Percentiles rank a stretch among this genome's conserved stretches.
phyloP scores from a whole-genome alignment of 2,888 invertebrate species.

The Watsonalla cultraria region DNA sequence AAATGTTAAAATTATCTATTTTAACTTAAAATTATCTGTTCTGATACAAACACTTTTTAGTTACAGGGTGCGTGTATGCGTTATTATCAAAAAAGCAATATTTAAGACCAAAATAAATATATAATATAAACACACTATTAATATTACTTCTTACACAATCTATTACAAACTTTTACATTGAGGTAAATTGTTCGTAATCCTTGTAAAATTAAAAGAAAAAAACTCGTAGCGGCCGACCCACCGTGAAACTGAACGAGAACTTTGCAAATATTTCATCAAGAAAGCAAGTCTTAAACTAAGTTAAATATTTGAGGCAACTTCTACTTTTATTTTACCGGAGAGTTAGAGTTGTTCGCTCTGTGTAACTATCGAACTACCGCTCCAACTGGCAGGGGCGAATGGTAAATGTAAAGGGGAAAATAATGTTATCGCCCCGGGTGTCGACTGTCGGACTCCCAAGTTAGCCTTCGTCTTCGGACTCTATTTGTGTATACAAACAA shows the following conservation, averaged over 20 bases:
- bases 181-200: too few species aligned
- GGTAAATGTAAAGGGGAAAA: constrained; percentile 40
- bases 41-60: too few species aligned
- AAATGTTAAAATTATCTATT: not conserved
- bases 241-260: not conserved
- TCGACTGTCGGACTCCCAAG: constrained; percentile 20
- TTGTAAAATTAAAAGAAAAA: too few species aligned
- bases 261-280: not conserved
- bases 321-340: constrained; percentile 19
- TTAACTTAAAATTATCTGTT: too few species aligned
- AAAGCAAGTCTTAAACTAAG: not conserved
- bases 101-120: not conserved
- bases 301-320: constrained; percentile 13
- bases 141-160: not conserved
- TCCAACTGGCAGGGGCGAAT: constrained; percentile 30
- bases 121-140: not conserved
- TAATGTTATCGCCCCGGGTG: constrained; percentile 40
- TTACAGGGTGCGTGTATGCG: too few species aligned
- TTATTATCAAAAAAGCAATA: not conserved
- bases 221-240: too few species aligned
- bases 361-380: constrained; percentile 43
- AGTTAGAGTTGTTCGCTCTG: constrained; percentile 24
- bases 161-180: too few species aligned
- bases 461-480: constrained; percentile 7
- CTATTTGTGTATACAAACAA: constrained; percentile 26